phyloP scores from a whole-genome alignment of 1,140 invertebrate species.

The Brachionus asplanchnoidis region DNA sequence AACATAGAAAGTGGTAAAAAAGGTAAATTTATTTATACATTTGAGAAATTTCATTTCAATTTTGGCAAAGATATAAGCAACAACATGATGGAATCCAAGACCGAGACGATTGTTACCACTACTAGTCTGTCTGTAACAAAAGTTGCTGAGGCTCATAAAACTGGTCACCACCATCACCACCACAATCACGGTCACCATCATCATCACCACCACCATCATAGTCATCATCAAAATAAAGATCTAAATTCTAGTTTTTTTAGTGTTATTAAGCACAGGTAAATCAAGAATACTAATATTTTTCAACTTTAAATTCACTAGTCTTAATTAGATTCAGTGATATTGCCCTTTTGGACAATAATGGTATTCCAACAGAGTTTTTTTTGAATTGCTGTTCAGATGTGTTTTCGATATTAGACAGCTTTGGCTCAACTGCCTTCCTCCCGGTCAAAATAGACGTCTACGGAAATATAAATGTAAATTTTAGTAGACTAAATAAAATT shows the following conservation, averaged over 20 bases:
- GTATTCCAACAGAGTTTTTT: constrained; percentile 41
- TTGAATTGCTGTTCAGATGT: constrained; percentile 42
- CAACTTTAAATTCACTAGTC: background rate
- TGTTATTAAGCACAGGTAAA: background rate
- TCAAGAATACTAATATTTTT: background rate
- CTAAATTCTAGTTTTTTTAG: background rate
- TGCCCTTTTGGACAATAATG: constrained; percentile 24
- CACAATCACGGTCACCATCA: background rate
- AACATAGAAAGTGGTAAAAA: background rate
- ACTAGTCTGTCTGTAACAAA: background rate
- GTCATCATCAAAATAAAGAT: background rate
- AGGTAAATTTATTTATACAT: constrained; percentile 1
- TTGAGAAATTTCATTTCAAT: background rate
- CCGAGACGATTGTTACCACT: background rate
- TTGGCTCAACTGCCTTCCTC: constrained; percentile 43
- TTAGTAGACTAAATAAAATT: too few species aligned
- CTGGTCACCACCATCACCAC: background rate
- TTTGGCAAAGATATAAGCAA: background rate
- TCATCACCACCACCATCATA: background rate
- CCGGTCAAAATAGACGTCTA: constrained; percentile 43
- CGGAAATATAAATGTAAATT: constrained; percentile 42
- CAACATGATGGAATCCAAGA: background rate
- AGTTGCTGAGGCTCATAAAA: background rate
- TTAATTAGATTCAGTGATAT: background rate
- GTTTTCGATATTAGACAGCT: constrained; percentile 37